Base-by-base conservation (phyloP, 2,888 invertebrate genomes). In the Drosophila hamatofila region DNA sequence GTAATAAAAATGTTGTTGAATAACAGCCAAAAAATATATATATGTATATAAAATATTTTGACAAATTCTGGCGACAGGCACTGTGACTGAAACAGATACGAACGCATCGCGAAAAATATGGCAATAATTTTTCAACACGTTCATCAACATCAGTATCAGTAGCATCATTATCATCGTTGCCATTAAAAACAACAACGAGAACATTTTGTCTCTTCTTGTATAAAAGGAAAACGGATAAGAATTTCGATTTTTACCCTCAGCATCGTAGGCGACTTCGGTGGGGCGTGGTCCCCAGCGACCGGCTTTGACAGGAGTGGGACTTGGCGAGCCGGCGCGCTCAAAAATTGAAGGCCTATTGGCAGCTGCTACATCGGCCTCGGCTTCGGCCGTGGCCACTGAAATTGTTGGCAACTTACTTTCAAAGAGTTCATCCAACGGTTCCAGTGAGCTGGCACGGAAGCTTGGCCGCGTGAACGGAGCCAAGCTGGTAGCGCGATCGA, bases 241-340 rank as follows among this genome's bases (percentile, higher is more conserved):
- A 83, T 84, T 90, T 90, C 49, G 80, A 73, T 55, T 93, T 94
- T 95, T 96, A 94, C 96, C 96, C 92, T 96, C 95, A 93, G 95
- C 94, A 94, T 96, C 96, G 93, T 94, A 96, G 88, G 95, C 96
- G 91, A 96, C 94, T 93, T 96, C 95, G 90, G 94, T 94, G 91
- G 95, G 95, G 81, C 96, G 94, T 83, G 96, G 96, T 88, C 93
- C 94, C 93, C 94, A 96, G 91, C 94, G 94, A 93, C 95, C 95
- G 90, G 94, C 94, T 94, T 96, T 96, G 92, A 95, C 95, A 61
- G 96, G 96, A 90, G 96, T 96, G 89, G 91, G 91, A 88, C 91
- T 91, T 87, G 96, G 96, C 77, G 95, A 95, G 94, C 94, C 93
- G 94, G 95, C 94, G 94, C 94, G 93, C 90, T 91, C 91, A 84